phyloP scores from a whole-genome alignment of 2,888 invertebrate species.

The Heterodera filipjevi region DNA sequence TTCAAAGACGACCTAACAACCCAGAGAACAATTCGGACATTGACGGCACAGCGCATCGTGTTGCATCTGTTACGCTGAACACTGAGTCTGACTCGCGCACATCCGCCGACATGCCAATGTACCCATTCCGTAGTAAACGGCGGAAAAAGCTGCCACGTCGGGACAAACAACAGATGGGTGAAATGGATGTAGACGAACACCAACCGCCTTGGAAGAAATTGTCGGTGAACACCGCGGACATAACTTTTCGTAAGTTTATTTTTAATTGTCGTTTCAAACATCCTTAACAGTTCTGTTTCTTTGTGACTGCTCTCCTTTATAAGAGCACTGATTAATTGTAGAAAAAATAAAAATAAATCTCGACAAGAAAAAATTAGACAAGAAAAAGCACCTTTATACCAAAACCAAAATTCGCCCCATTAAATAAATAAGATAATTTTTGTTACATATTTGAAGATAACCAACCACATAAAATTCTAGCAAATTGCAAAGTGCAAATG shows the following conservation, averaged over 20 bases:
- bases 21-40: slow-evolving; percentile 28
- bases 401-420: no score
- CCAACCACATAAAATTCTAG: neutral
- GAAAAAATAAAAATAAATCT: no score
- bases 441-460: neutral
- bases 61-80: slow-evolving; percentile 43
- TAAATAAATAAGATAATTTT: no score
- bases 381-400: no score
- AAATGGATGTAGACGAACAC: slow-evolving; percentile 31
- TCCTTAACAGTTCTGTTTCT: no score
- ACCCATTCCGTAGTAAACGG: slow-evolving; percentile 38
- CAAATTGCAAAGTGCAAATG: slow-evolving; percentile 31
- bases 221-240: neutral
- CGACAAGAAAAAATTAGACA: no score
- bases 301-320: no score
- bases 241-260: neutral
- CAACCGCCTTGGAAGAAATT: neutral
- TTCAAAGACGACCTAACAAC: neutral
- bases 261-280: no score
- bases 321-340: no score
- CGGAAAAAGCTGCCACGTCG: slow-evolving; percentile 22
- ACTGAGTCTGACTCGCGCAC: slow-evolving; percentile 48
- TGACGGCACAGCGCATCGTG: slow-evolving; percentile 38
- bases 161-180: slow-evolving; percentile 9
- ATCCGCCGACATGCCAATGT: slow-evolving; percentile 41